Conservation (phyloP, 1,140 invertebrate species). For the Cecropterus lyciades region DNA sequence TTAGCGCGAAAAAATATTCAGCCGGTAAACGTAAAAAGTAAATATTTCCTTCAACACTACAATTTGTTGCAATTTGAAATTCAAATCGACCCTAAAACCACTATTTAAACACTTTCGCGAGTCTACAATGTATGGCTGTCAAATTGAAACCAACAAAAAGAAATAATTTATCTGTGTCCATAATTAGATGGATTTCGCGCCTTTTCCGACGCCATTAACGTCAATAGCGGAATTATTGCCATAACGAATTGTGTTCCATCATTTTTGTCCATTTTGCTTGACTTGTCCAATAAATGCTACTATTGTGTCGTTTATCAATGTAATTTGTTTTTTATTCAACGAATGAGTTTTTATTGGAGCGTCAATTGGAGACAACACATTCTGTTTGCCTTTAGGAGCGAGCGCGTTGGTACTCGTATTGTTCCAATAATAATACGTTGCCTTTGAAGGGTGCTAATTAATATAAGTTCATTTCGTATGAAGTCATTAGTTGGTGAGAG, state of each 20-base stretch:
- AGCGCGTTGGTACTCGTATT: constrained; percentile 17
- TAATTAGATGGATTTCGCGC: constrained; percentile 37
- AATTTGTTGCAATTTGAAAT: constrained; percentile 35
- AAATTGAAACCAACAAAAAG: constrained; percentile 32
- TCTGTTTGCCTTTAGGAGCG: constrained; percentile 29
- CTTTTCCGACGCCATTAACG: constrained; percentile 35
- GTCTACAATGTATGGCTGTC: constrained; percentile 32
- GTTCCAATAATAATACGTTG: constrained; percentile 32
- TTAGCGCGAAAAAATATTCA: constrained; percentile 28
- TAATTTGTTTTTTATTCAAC: constrained; percentile 35
- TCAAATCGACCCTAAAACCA: constrained; percentile 29
- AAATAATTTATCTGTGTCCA: constrained; percentile 36
- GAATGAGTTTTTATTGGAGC: constrained; percentile 34
- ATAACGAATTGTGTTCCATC: constrained; percentile 31
- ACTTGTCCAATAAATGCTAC: constrained; percentile 33
- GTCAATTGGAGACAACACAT: constrained; percentile 31
- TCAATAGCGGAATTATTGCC: constrained; percentile 37
- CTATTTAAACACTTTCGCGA: constrained; percentile 32
- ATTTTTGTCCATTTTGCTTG: constrained; percentile 37
- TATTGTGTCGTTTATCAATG: constrained; percentile 36
- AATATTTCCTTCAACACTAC: constrained; percentile 7
- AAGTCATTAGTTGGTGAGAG: constrained; percentile 30
- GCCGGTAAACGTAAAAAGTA: constrained; percentile 20
- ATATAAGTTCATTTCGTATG: constrained; percentile 34
- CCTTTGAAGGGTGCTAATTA: constrained; percentile 34